Base-by-base conservation (phyloP, 35 echinoderm and acorn worm species). In the Anneissia japonica region DNA sequence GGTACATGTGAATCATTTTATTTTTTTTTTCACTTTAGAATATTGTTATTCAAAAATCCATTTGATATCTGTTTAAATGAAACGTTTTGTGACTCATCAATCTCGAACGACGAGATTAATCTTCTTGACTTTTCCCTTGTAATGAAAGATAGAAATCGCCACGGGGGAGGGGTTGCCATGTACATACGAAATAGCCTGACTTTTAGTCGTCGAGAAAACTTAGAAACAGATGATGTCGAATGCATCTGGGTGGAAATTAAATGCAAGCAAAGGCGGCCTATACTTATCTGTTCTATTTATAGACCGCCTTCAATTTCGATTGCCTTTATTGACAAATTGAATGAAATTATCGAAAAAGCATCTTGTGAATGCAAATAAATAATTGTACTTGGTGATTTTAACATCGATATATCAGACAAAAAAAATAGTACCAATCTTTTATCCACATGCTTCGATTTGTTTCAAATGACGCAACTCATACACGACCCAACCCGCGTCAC, bases 161-260 rank as follows among this genome's bases (percentile, higher is more conserved):
- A 32, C 6, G 83, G 83, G 5, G 83, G 83, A 35, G 83, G 83
- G 34, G 56, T 85, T 14, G 83, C 72, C 36, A 36, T 85, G 17
- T 85, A 85, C 37, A 75, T 74, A 36, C 46, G 83, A 23, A 23
- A 74, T 16, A 75, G 73, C 37, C 16, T 34, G 29, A 35, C 72
- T 74, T 85, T 35, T 36, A 11, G 34, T 34, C 41, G 51, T 32
- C 51, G 28, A 21, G 75, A 82, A 11, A 81, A 90, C 74, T 46
- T 90, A 34, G 88, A 90, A 45, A 36, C 46, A 29, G 39, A 83
- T 0, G 73, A 77, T 74, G 77, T 84, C n/a, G 88, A 84, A 77
- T 74, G 45, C 5, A 84, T 77, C 33, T 73, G 37, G 73, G n/a
- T 84, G 36, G 80, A 90, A 76, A 76, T 84, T 45, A 77, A 90